These are phyloP conservation scores for Spilogale gracilis DNA, from an alignment of 2,113 vertebrate genomes.

Conservation along the genomic window DNA sequence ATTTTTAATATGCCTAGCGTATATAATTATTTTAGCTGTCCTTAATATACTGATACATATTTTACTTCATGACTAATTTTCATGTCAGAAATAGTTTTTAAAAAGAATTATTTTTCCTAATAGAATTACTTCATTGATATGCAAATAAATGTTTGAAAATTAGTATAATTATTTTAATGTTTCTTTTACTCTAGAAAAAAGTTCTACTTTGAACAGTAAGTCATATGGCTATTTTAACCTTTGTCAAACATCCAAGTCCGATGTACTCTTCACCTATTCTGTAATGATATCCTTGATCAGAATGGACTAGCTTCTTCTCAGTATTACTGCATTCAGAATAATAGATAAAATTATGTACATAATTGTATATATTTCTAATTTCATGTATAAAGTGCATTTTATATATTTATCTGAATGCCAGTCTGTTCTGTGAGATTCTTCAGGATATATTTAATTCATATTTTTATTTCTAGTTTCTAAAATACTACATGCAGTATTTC, in stretches of 20 bases:
- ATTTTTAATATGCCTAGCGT: background rate
- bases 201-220: background rate
- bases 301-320: background rate
- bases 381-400: background rate
- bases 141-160: background rate
- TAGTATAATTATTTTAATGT: background rate
- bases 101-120: background rate
- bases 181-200: background rate
- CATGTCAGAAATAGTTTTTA: background rate
- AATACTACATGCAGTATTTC: background rate
- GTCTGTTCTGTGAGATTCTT: background rate
- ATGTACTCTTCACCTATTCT: background rate
- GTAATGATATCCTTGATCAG: background rate
- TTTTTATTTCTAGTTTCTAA: conserved; percentile 40
- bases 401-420: background rate
- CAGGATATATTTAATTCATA: background rate
- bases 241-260: background rate
- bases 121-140: background rate
- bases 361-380: background rate
- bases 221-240: background rate
- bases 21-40: background rate
- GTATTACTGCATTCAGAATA: background rate
- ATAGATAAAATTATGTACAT: background rate
- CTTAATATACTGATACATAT: background rate
- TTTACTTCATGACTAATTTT: background rate